Conservation (phyloP, 2,797 vertebrate genomes). For the Liparis tanakae region DNA sequence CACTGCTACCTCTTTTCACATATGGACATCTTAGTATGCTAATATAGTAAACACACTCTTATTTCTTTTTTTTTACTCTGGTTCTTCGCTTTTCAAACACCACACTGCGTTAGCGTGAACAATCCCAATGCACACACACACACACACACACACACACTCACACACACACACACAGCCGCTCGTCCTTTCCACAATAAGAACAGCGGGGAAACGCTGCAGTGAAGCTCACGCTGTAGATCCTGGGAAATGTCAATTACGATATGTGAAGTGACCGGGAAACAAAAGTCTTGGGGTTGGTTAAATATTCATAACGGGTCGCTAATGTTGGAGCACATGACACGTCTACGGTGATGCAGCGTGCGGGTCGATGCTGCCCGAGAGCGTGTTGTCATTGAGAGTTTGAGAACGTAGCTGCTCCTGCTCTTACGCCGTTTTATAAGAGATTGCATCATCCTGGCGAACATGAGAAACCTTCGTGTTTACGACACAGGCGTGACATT, state of each 20-base stretch:
- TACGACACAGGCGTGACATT: neutral
- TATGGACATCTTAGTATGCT: neutral
- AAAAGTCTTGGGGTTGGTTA: constrained; percentile 22
- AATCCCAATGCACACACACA: neutral
- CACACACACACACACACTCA: no score
- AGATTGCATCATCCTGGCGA: neutral
- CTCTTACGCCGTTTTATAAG: neutral
- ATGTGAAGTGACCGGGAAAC: constrained; percentile 5
- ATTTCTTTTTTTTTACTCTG: neutral
- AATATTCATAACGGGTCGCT: constrained; percentile 23
- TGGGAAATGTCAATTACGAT: constrained; percentile 16
- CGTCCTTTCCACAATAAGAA: constrained; percentile 8
- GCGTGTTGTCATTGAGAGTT: neutral
- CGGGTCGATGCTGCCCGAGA: neutral
- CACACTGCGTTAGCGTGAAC: constrained; percentile 7
- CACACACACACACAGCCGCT: neutral
- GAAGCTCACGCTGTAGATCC: constrained; percentile 18
- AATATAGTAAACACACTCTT: neutral
- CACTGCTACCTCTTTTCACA: neutral
- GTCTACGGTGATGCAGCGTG: neutral
- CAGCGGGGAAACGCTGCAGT: constrained; percentile 6
- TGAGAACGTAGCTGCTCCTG: neutral
- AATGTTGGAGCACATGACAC: constrained; percentile 20
- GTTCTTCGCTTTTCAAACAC: constrained; percentile 5
- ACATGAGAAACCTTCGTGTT: neutral